Evolutionary conservation across 1,140 invertebrate genomes (phyloP).

Genomic region (Zaprionus inermis): DNA sequence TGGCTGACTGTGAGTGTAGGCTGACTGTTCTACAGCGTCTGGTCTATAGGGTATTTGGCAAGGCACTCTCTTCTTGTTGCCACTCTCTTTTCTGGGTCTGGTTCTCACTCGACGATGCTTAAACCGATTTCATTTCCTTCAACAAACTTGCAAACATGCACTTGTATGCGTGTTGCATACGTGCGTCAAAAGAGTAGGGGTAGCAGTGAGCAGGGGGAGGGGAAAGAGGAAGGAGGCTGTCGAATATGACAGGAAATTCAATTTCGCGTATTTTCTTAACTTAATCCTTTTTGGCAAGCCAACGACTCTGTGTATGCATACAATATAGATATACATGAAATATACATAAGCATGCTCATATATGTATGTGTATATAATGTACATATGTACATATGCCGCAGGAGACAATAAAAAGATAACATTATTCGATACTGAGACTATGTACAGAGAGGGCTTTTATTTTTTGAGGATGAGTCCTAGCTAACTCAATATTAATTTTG

Average conservation of each 20-base stretch:
- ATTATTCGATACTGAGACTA: not conserved
- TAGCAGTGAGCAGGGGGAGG: not conserved
- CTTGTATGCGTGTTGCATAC: conserved; percentile 1
- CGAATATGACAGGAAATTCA: conserved; percentile 42
- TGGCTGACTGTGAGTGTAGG: not conserved
- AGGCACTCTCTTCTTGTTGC: not conserved
- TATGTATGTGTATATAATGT: not conserved
- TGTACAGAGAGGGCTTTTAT: not conserved
- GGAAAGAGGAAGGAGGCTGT: not conserved
- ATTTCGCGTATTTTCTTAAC: conserved; percentile 59
- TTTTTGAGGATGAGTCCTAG: no score
- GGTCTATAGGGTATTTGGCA: conserved; percentile 23
- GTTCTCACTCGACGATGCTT: conserved; percentile 10
- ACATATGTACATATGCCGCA: not conserved
- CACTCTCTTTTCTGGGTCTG: not conserved
- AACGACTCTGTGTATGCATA: conserved; percentile 17
- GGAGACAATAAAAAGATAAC: not conserved
- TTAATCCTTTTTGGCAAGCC: conserved; percentile 54
- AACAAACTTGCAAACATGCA: conserved; percentile 40
- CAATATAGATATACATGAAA: not conserved
- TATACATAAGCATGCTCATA: not conserved
- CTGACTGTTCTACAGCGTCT: not conserved
- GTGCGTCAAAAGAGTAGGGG: not conserved
- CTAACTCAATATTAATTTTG: not conserved
- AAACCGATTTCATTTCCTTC: conserved; percentile 50